Base-by-base conservation (phyloP, 2,797 vertebrate species). In the Cottoperca gobio region DNA sequence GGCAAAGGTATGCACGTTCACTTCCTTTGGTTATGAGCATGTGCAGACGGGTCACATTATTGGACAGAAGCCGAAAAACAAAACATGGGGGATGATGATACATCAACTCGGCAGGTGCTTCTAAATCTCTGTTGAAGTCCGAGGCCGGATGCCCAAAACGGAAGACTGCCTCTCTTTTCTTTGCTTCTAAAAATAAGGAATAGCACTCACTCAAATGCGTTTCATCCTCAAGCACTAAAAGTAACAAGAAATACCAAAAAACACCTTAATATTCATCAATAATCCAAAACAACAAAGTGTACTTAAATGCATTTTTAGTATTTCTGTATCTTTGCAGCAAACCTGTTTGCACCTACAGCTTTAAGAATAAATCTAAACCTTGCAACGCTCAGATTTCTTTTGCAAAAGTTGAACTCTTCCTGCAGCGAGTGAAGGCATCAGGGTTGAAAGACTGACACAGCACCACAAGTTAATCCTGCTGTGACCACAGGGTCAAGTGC, bases 51-150 rank as follows among this genome's bases (percentile, higher is more conserved):
- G 57, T 69, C 48, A 42, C 46, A 76, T 39, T 49, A 62, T 14
- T 78, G 75, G 64, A 60, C 50, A 6, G 21, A 24, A 79, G 50
- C 59, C 48, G n/a, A 74, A 62, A 76, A 66, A 39, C 64, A 67
- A n/a, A 78, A 78, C 53, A 73, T 3, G 8, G 37, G 7, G 68
- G 45, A 63, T 17, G 50, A 59, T 68, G 54, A 85, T 70, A 46
- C 63, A 77, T 67, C 60, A 40, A 26, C n/a, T n/a, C n/a, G n/a
- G n/a, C n/a, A n/a, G n/a, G n/a, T n/a, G n/a, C n/a, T n/a, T n/a
- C n/a, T n/a, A n/a, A n/a, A n/a, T n/a, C n/a, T n/a, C n/a, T n/a
- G n/a, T n/a, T n/a, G n/a, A 50, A 64, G 54, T 10, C 14, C 6
- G 8, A n/a, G 26, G 65, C 46, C 52, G n/a, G 62, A 37, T 1